These are phyloP conservation scores for Seriola rivoliana DNA, from an alignment of 2,113 vertebrate species.

Conservation along the genomic window DNA sequence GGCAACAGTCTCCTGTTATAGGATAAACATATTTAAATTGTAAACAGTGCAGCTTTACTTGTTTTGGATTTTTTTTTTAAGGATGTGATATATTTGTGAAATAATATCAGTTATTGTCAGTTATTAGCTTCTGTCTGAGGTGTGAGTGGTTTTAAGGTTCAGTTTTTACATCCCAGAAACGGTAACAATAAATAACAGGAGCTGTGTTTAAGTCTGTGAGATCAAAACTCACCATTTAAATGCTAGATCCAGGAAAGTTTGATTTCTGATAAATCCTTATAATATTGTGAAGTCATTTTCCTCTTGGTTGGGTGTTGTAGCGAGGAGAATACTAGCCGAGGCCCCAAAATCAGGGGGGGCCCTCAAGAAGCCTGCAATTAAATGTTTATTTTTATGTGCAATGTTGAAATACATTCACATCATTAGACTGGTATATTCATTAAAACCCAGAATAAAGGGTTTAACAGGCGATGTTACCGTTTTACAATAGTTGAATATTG, in stretches of 20 bases:
- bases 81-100: not conserved
- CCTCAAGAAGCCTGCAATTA: too few species aligned
- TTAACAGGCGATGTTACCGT: not conserved
- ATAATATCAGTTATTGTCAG: not conserved
- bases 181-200: not conserved
- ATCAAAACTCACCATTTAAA: not conserved
- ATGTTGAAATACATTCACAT: too few species aligned
- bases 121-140: not conserved
- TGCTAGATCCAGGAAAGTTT: not conserved
- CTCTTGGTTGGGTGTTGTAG: not conserved
- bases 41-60: not conserved
- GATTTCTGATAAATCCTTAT: not conserved
- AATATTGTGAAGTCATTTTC: not conserved
- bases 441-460: too few species aligned
- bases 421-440: too few species aligned
- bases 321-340: not conserved
- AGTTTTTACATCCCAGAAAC: not conserved
- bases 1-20: slow-evolving; percentile 23
- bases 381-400: too few species aligned
- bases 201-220: not conserved
- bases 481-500: not conserved
- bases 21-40: not conserved
- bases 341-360: not conserved
- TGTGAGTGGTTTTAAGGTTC: not conserved
- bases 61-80: not conserved